These are phyloP conservation scores for Desmodus rotundus DNA, from an alignment of 2,113 vertebrate species.

Conservation along the genomic window DNA sequence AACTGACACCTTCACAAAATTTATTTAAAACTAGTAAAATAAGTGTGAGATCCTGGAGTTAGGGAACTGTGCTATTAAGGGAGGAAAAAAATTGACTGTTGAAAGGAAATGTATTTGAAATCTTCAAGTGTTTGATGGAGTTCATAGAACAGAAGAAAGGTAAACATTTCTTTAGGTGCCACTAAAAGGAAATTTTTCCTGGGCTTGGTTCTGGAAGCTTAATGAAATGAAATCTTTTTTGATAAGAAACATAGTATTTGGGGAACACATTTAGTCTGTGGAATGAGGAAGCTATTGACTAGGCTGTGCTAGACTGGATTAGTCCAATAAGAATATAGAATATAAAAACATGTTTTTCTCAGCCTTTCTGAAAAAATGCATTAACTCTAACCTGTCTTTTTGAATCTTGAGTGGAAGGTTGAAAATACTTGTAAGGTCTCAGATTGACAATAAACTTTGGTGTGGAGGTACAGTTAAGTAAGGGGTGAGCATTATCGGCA, in stretches of 20 bases:
- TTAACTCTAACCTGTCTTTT: background rate
- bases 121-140: background rate
- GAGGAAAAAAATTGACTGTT: background rate
- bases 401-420: background rate
- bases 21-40: conserved; percentile 14
- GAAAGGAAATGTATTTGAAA: conserved; percentile 18
- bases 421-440: background rate
- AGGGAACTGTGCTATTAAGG: background rate
- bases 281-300: background rate
- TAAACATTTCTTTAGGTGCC: background rate
- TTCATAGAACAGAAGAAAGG: background rate
- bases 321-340: background rate
- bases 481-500: background rate
- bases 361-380: background rate
- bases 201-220: conserved; percentile 9
- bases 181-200: background rate
- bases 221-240: conserved; percentile 1
- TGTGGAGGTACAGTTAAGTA: background rate
- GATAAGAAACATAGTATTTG: background rate
- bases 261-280: background rate
- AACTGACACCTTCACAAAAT: background rate
- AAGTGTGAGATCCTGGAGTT: background rate
- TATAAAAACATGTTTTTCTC: background rate
- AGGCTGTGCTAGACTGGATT: background rate
- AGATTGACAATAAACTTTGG: background rate